Evolutionary conservation across 1,140 invertebrate species (phyloP).

Genomic region (Solenopsis invicta): DNA sequence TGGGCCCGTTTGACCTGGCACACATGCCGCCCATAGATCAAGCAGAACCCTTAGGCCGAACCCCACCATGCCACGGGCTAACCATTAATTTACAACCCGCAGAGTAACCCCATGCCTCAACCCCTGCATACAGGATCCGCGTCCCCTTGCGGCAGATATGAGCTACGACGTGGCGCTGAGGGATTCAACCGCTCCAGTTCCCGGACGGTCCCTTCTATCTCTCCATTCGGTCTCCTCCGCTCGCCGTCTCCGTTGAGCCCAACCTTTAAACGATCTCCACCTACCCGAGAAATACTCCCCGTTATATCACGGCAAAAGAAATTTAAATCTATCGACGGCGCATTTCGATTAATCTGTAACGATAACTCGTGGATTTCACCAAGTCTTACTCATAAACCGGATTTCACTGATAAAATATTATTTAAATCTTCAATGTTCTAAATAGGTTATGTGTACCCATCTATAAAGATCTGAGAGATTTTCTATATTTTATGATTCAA

Average conservation of each 20-base stretch:
- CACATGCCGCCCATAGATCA: conserved; percentile 84
- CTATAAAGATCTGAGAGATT: background rate
- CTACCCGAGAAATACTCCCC: conserved; percentile 65
- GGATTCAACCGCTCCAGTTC: conserved; percentile 79
- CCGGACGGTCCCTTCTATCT: conserved; percentile 73
- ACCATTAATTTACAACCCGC: conserved; percentile 87
- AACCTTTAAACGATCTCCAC: conserved; percentile 69
- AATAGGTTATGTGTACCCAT: background rate
- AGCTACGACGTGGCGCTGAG: conserved; percentile 83
- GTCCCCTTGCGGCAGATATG: conserved; percentile 85
- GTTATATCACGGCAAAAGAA: conserved; percentile 58
- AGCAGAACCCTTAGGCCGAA: conserved; percentile 83
- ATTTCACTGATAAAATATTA: conserved; percentile 12
- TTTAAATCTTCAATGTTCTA: background rate
- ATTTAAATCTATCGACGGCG: conserved; percentile 72
- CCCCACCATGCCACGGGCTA: conserved; percentile 80
- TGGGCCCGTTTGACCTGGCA: conserved; percentile 81
- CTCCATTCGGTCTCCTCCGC: conserved; percentile 61
- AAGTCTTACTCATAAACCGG: background rate
- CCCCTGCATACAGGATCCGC: conserved; percentile 79
- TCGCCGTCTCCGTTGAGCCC: conserved; percentile 35
- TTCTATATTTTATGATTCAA: background rate
- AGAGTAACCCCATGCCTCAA: conserved; percentile 82
- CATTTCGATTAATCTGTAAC: conserved; percentile 28
- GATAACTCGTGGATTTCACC: conserved; percentile 4